A percentile compares a stretch with the other conserved stretches of the same genome.
These are phyloP conservation scores for Petrophora chlorosata DNA, from an alignment of 2,888 invertebrate genomes.

Conservation along the genomic window DNA sequence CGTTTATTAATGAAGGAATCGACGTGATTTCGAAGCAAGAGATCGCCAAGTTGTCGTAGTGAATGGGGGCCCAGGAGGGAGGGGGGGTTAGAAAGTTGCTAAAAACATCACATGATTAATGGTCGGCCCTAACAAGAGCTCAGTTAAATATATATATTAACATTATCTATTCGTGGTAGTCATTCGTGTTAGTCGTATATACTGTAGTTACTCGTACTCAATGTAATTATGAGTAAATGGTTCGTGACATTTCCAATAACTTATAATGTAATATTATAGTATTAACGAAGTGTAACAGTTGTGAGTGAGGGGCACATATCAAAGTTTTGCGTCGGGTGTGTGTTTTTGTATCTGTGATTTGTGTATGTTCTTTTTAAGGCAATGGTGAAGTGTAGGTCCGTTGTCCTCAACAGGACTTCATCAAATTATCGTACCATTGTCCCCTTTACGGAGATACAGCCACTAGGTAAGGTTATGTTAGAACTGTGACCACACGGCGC, in stretches of 20 bases:
- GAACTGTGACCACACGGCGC: too few species aligned
- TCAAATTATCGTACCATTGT: too few species aligned
- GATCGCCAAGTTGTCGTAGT: too few species aligned
- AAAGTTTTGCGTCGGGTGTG: conserved; percentile 36
- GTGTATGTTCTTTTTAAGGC: conserved; percentile 57
- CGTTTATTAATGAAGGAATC: too few species aligned
- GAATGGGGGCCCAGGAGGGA: too few species aligned
- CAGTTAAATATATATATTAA: conserved; percentile 25
- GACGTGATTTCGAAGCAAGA: too few species aligned
- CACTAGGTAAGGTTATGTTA: too few species aligned
- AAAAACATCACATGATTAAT: too few species aligned
- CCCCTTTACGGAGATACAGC: too few species aligned
- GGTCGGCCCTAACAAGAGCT: conserved; percentile 5
- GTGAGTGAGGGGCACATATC: conserved; percentile 29
- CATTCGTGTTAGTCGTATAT: conserved; percentile 65
- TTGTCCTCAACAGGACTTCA: too few species aligned
- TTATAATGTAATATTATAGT: conserved; percentile 55
- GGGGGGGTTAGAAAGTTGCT: too few species aligned
- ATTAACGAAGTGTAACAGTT: conserved; percentile 31
- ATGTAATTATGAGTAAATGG: conserved; percentile 67
- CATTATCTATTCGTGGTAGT: conserved; percentile 56
- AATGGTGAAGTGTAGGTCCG: conserved; percentile 10
- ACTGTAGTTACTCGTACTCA: conserved; percentile 59
- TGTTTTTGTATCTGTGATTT: conserved; percentile 73
- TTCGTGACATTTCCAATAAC: conserved; percentile 80